Base-by-base conservation (phyloP, 2,888 invertebrate genomes). In the Calameuta pallipes region DNA sequence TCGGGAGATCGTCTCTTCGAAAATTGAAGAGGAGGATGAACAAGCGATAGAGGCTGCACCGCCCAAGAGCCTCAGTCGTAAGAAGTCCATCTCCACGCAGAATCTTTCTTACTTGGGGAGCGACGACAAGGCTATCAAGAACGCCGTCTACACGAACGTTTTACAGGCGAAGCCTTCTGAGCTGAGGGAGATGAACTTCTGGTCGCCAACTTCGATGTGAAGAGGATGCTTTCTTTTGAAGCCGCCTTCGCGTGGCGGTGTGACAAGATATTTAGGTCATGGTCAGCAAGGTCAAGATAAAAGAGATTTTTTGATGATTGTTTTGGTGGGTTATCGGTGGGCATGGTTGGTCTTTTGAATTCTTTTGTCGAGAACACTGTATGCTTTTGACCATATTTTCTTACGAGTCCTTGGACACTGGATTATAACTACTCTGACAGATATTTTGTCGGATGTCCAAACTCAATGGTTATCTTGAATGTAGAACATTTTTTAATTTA, bases 171-270 rank as follows among this genome's bases (percentile, higher is more conserved):
- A 94, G 88, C 95, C 95, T 1, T 95, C 96, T 0, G 96, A 96
- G 88, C 92, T 96, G 23, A 92, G 96, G 74, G 96, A 96, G 91
- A 95, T 96, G 95, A 96, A 96, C 91, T 96, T 96, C 92, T 96
- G 96, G 96, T 96, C 96, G 11, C 96, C 96, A 0, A 96, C 96
- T 12, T 96, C 96, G 1, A 96, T 96, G 96, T 96, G 94, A 92
- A 83, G 75, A 31, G 6, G 23, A 6, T 9, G 6, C 23, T 23
- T 23, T 23, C 23, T 9, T 73, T 69, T 75, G 71, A 34, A 71
- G 11, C 31, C 31, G 31, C 30, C 30, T 30, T 34, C 15, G 11
- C 11, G 30, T 11, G 13, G 31, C 30, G 31, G 31, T 33, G 71
- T 15, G 31, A 34, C 31, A 30, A 71, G 33, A 33, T 71, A 71